A percentile compares a stretch with the other conserved stretches of the same genome.
Evolutionary conservation across 2,888 invertebrate species (phyloP).

Genomic region (Zootermopsis nevadensis): DNA sequence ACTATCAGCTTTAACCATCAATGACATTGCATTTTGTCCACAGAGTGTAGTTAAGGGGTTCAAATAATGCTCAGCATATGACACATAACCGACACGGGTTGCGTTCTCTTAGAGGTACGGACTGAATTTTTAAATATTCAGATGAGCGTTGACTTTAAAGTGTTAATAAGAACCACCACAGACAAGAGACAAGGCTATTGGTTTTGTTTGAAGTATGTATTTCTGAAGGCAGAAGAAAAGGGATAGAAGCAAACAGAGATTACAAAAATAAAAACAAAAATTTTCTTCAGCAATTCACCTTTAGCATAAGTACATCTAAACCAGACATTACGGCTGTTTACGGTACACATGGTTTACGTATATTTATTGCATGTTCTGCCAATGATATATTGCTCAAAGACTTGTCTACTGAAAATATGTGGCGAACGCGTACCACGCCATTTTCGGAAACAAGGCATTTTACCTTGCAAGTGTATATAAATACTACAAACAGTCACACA

Average conservation of each 20-base stretch:
- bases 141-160: too few relatives aligned
- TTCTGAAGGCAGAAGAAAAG: background rate
- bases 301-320: background rate
- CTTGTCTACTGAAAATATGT: constrained; percentile 44
- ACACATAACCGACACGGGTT: too few relatives aligned
- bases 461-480: constrained; percentile 36
- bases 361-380: constrained; percentile 46
- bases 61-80: too few relatives aligned
- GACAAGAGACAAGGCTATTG: too few relatives aligned
- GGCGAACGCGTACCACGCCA: constrained; percentile 43
- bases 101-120: too few relatives aligned
- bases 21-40: too few relatives aligned
- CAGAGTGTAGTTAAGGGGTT: too few relatives aligned
- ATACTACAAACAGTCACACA: constrained; percentile 17
- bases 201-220: background rate
- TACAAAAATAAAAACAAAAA: background rate
- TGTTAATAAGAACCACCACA: too few relatives aligned
- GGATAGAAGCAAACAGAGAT: background rate
- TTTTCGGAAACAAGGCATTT: constrained; percentile 46
- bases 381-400: constrained; percentile 45
- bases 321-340: background rate
- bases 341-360: background rate
- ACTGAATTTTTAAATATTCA: too few relatives aligned
- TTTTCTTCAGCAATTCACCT: background rate
- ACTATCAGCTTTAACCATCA: background rate